Conservation (phyloP, 2,113 vertebrate genomes). For the Megaceryle maxima region DNA sequence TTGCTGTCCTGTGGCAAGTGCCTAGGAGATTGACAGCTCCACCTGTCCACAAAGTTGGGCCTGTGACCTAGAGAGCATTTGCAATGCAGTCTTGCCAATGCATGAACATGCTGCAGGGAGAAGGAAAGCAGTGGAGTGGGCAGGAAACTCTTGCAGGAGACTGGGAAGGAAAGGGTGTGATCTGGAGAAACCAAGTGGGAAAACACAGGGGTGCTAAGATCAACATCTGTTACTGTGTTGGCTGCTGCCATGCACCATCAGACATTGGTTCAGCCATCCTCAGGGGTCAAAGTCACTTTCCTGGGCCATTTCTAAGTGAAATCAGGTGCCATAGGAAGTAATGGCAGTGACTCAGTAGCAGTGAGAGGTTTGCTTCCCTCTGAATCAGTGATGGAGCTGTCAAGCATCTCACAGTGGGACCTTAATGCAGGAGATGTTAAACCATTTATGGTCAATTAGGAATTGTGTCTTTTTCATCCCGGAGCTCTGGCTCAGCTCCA, state of each 20-base stretch:
- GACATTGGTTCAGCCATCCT: neutral
- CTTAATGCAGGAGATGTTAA: neutral
- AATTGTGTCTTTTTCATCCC: neutral
- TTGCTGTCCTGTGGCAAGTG: neutral
- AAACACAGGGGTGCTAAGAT: neutral
- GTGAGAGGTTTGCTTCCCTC: neutral
- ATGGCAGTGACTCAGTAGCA: neutral
- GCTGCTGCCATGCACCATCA: neutral
- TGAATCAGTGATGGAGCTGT: neutral
- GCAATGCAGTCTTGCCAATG: neutral
- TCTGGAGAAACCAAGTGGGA: neutral
- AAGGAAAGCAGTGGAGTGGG: neutral
- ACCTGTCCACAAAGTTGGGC: neutral
- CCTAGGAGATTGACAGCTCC: neutral
- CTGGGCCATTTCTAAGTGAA: neutral
- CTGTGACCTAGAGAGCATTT: neutral
- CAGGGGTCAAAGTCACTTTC: neutral
- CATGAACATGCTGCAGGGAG: rapidly evolving
- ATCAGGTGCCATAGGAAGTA: neutral
- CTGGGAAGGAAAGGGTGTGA: neutral
- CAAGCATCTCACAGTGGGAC: neutral
- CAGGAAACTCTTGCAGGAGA: neutral
- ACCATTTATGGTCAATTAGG: neutral
- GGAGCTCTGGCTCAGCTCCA: neutral
- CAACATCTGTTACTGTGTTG: rapidly evolving